Evolutionary conservation across 1,140 invertebrate species (phyloP).

Genomic region (Pollicipes pollicipes): DNA sequence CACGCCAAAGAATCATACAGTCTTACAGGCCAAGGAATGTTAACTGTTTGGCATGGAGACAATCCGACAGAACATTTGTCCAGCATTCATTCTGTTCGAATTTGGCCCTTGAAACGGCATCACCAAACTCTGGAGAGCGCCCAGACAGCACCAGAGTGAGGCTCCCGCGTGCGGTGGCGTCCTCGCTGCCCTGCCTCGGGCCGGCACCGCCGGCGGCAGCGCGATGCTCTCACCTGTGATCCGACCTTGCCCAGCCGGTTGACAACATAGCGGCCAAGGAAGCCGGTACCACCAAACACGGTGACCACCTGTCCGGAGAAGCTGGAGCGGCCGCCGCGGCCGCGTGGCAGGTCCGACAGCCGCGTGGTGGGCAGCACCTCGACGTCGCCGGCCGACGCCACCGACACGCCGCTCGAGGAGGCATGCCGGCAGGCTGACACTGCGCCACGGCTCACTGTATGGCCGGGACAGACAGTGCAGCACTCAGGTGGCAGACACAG

Average conservation of each 20-base stretch:
- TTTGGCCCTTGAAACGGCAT: too few species aligned
- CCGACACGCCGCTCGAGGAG: neutral
- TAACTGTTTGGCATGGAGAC: too few species aligned
- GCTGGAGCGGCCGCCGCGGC: conserved; percentile 81
- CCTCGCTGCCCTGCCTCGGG: too few species aligned
- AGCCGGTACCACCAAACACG: conserved; percentile 84
- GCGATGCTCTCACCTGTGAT: conserved; percentile 41
- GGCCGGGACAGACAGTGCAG: neutral
- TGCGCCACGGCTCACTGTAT: neutral
- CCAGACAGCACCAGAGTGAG: too few species aligned
- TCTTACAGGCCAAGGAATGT: too few species aligned
- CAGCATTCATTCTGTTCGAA: too few species aligned
- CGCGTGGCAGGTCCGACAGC: conserved; percentile 50
- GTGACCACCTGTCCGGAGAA: conserved; percentile 94
- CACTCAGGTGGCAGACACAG: too few species aligned
- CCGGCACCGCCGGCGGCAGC: too few species aligned
- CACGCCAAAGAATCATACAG: too few species aligned
- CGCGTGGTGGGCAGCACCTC: neutral
- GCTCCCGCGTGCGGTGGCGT: too few species aligned
- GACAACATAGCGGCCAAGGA: conserved; percentile 64
- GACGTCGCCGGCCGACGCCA: neutral
- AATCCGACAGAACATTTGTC: too few species aligned
- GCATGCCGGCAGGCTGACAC: neutral
- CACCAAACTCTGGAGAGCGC: too few species aligned
- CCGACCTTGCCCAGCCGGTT: conserved; percentile 76